Conservation (phyloP, 2,113 vertebrate species). For the Ciconia stormi region DNA sequence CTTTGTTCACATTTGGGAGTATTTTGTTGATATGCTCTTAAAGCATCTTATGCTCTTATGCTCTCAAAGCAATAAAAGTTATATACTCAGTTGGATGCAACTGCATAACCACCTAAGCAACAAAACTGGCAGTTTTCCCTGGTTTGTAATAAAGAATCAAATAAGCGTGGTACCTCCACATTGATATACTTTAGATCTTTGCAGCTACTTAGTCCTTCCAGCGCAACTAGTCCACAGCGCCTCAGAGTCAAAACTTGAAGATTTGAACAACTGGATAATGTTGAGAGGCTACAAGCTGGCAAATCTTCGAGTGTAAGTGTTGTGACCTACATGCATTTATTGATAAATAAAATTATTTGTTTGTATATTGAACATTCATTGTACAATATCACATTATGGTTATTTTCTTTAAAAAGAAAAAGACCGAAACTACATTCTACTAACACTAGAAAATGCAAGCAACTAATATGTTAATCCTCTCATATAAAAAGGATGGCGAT, state of each 20-base stretch:
- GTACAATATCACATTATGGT: background rate
- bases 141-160: background rate
- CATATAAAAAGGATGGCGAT: background rate
- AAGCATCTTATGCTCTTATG: background rate
- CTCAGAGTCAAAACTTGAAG: slow-evolving; percentile 83
- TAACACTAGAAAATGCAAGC: background rate
- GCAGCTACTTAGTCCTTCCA: slow-evolving; percentile 81
- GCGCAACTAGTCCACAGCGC: slow-evolving; percentile 81
- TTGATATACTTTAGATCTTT: slow-evolving; percentile 82
- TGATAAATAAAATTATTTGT: background rate
- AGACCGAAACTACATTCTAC: background rate
- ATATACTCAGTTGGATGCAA: background rate
- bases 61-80: background rate
- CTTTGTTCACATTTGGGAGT: background rate
- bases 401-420: background rate
- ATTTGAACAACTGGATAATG: slow-evolving; percentile 78
- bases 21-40: background rate
- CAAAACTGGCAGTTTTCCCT: background rate
- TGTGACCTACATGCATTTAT: slow-evolving; percentile 79
- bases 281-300: slow-evolving; percentile 82
- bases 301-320: slow-evolving; percentile 83
- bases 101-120: background rate
- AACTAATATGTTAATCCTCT: background rate
- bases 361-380: background rate
- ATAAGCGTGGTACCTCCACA: slow-evolving; percentile 77